Percentiles rank a stretch among this genome's conserved stretches.
Evolutionary conservation across 2,797 vertebrate genomes (phyloP).

Genomic region (Myripristis murdjan): DNA sequence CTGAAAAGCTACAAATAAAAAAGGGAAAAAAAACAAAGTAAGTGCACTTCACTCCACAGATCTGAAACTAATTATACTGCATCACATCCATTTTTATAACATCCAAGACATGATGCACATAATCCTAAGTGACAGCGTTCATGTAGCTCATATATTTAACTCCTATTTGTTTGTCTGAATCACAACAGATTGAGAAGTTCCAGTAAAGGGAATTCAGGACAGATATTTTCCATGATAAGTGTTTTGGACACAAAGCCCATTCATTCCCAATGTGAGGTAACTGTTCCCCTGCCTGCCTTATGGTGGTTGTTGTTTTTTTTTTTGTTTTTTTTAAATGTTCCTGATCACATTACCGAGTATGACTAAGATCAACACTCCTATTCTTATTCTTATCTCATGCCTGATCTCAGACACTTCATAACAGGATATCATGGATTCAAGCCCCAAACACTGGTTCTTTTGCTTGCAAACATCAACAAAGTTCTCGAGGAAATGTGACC

Average conservation of each 20-base stretch:
- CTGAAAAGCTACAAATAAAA: slow-evolving; percentile 95
- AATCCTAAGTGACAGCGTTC: too few relatives aligned
- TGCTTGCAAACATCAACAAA: slow-evolving; percentile 15
- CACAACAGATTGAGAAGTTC: not conserved
- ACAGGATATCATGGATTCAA: slow-evolving; percentile 17
- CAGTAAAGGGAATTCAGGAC: not conserved
- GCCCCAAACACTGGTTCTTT: slow-evolving; percentile 6
- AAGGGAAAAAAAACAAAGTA: not conserved
- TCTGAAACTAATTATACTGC: not conserved
- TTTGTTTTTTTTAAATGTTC: not conserved
- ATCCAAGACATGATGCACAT: too few relatives aligned
- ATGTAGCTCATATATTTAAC: too few relatives aligned
- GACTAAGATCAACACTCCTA: not conserved
- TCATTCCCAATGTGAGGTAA: not conserved
- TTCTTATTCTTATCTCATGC: not conserved
- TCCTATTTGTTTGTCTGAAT: too few relatives aligned
- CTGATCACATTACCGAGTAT: not conserved
- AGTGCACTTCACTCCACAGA: not conserved
- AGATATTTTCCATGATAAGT: not conserved
- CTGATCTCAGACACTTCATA: not conserved
- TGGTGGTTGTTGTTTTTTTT: too few relatives aligned
- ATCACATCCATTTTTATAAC: too few relatives aligned
- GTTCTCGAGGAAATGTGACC: slow-evolving; percentile 29
- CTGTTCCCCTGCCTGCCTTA: not conserved
- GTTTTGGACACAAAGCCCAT: not conserved